phyloP scores from a whole-genome alignment of 2,888 invertebrate genomes.

The Auanema freiburgensis region DNA sequence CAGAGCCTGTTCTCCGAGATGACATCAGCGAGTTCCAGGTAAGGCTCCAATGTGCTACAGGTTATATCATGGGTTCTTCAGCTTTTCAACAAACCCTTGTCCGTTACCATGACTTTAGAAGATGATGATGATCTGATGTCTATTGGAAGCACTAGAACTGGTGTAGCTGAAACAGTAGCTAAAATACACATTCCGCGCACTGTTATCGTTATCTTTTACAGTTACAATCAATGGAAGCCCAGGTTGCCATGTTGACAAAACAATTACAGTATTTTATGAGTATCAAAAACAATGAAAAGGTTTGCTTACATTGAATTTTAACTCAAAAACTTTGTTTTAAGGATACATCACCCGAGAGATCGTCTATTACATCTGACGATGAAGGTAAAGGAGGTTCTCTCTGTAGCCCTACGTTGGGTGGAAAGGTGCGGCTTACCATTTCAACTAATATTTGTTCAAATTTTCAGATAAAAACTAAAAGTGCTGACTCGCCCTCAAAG shows the following conservation, averaged over 20 bases:
- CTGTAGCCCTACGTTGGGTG: not conserved
- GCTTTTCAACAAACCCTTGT: not conserved
- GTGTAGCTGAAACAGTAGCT: not conserved
- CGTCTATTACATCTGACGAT: not conserved
- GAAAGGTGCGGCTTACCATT: not conserved
- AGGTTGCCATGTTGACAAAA: conserved; percentile 1
- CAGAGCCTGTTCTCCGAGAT: not conserved
- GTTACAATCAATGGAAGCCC: conserved; percentile 3
- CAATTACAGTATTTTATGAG: conserved; percentile 3
- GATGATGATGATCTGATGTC: conserved; percentile 1
- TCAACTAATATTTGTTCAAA: not conserved
- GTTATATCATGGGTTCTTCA: no score
- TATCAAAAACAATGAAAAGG: not conserved
- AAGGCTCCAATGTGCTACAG: not conserved
- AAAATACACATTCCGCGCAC: not conserved
- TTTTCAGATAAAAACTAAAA: not conserved
- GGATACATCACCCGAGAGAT: not conserved
- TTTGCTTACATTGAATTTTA: not conserved
- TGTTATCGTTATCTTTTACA: not conserved
- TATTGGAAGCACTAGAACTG: not conserved
- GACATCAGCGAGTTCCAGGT: conserved; percentile 4
- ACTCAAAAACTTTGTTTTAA: not conserved
- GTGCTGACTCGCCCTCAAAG: not conserved
- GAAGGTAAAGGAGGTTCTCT: conserved; percentile 1
- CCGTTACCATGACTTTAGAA: not conserved